These are phyloP conservation scores for Sinocyclocheilus maitianheensis DNA, from an alignment of 2,113 vertebrate species.

Conservation along the genomic window DNA sequence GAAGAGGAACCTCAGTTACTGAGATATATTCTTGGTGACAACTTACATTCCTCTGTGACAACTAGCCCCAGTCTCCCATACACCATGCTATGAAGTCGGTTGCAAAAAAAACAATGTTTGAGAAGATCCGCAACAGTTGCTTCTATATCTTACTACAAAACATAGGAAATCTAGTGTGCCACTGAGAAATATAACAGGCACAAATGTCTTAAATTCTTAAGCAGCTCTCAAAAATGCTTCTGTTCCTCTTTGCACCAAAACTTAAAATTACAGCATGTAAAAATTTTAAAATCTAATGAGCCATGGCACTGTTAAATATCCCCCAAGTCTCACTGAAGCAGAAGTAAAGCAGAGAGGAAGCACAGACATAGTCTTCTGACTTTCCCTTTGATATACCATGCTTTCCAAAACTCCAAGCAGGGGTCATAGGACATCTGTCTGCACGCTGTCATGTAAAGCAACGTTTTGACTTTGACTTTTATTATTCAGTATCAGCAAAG, in stretches of 20 bases:
- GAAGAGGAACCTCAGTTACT: background rate
- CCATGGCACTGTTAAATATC: slow-evolving; percentile 7
- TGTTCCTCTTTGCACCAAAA: slow-evolving; percentile 11
- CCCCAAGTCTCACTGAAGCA: slow-evolving; percentile 13
- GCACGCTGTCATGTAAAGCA: background rate
- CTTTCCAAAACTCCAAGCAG: slow-evolving; percentile 3
- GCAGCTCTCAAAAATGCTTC: slow-evolving; percentile 6
- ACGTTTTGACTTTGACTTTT: slow-evolving; percentile 11
- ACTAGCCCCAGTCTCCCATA: background rate
- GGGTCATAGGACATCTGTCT: slow-evolving; percentile 27
- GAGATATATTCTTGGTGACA: background rate
- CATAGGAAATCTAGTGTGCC: background rate
- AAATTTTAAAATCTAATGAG: slow-evolving; percentile 20
- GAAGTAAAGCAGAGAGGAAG: background rate
- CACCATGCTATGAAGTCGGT: background rate
- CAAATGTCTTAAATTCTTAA: slow-evolving; percentile 17
- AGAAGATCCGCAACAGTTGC: background rate
- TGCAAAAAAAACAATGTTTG: slow-evolving; percentile 1
- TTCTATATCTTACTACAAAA: background rate
- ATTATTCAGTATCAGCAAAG: slow-evolving; percentile 18
- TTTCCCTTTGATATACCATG: background rate
- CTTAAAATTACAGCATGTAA: background rate
- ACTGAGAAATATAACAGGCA: background rate
- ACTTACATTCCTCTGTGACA: background rate
- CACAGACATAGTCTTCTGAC: background rate